phyloP scores from a whole-genome alignment of 1,140 invertebrate genomes.

The Manduca sexta region DNA sequence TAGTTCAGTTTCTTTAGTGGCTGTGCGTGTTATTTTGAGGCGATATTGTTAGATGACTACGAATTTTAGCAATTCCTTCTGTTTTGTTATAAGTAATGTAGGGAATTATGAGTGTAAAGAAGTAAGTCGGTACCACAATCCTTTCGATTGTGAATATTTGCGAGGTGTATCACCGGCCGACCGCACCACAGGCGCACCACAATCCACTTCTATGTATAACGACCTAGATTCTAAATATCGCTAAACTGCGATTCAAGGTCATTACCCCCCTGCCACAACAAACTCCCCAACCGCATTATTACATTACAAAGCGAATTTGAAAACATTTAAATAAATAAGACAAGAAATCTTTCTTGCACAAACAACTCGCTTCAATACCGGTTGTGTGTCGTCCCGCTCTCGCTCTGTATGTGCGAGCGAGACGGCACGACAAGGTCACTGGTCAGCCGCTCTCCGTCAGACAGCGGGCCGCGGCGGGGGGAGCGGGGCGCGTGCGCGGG shows the following conservation, averaged over 20 bases:
- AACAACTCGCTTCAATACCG: constrained; percentile 58
- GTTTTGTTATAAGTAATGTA: too few species aligned
- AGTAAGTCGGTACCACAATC: too few species aligned
- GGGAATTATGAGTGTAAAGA: too few species aligned
- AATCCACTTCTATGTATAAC: neutral
- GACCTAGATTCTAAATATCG: constrained; percentile 23
- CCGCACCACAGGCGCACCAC: neutral
- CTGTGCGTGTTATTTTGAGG: too few species aligned
- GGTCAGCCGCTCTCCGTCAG: constrained; percentile 64
- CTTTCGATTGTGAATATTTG: too few species aligned
- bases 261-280: constrained; percentile 51
- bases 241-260: constrained; percentile 45
- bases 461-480: constrained; percentile 52
- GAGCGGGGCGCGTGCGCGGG: constrained; percentile 31
- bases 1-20: too few species aligned
- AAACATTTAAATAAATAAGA: constrained; percentile 60
- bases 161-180: neutral
- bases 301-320: constrained; percentile 55
- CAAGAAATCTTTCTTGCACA: constrained; percentile 59
- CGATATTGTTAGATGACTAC: too few species aligned
- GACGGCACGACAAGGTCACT: constrained; percentile 63
- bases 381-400: constrained; percentile 29
- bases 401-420: constrained; percentile 27
- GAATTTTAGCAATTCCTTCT: too few species aligned
- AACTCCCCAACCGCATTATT: constrained; percentile 35